phyloP scores from a whole-genome alignment of 2,888 invertebrate species.

The Drosophila fungiperda region DNA sequence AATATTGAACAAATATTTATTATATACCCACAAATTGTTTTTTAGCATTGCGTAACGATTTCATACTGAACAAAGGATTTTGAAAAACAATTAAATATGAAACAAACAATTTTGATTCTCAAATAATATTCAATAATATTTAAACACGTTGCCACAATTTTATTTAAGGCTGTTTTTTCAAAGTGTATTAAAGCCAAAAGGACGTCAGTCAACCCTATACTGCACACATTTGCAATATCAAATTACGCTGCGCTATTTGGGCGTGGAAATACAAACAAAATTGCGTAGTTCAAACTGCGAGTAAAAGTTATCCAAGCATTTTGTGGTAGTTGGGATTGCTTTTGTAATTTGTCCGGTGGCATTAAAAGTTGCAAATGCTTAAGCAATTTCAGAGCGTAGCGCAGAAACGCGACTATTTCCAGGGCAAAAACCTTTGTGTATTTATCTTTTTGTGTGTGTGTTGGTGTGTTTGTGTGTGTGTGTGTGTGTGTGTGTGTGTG shows the following conservation, averaged over 20 bases:
- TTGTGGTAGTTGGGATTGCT: conserved; percentile 1
- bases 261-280: conserved; percentile 34
- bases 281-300: conserved; percentile 20
- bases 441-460: not conserved
- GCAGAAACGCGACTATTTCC: conserved; percentile 30
- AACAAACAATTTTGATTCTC: no score
- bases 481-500: not conserved
- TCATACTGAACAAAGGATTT: not conserved
- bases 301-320: conserved; percentile 27
- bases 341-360: conserved; percentile 23
- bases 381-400: conserved; percentile 32
- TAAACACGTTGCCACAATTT: not conserved
- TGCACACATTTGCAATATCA: conserved; percentile 17
- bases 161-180: not conserved
- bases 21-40: not conserved
- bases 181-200: not conserved
- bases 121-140: not conserved
- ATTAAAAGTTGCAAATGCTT: conserved; percentile 53
- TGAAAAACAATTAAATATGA: not conserved
- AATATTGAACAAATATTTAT: conserved; percentile 1
- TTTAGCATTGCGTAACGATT: not conserved
- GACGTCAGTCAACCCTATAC: not conserved
- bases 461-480: not conserved
- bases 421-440: conserved; percentile 40
- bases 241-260: conserved; percentile 29